Evolutionary conservation across 2,888 invertebrate species (phyloP), one percentile per base, ranked within the genome.

Genomic region (Punctoribates punctum): DNA sequence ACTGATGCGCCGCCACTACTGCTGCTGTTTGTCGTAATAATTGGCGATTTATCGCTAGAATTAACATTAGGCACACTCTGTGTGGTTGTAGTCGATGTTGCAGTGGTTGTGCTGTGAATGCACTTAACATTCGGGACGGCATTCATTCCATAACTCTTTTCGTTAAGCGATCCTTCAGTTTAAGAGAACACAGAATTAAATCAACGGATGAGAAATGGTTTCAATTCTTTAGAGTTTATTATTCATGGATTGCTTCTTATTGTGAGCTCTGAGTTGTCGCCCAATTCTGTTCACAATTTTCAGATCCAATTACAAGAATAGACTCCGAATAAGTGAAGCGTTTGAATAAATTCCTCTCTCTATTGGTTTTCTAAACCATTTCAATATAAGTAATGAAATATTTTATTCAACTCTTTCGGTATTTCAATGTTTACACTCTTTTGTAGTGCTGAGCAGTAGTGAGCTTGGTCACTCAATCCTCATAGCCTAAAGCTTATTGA

Each of bases 101-200:
- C 25, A 25, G 65, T 34, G 65, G 29, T 65, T 65, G 29, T 27
- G 65, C 34, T 65, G 17, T 65, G 25, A 34, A 65, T 65, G 34
- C 34, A 34, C 34, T 65, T 65, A 34, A 65, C 34, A 65, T 65
- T 65, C 6, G 65, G 65, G 65, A 65, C 65, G 65, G 65, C 65
- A 65, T 65, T 65, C 25, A 65, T 65, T 65, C 34, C 29, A 65
- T 15, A 65, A 6, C 13, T 23, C 23, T 23, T 57, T 4, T 57
- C 57, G 17, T 11, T 57, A 9, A 25, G 25, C 5, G 57, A 51
- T 13, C 51, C 51, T 51, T 5, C 4, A 6, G 5, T 8, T 51
- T 17, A 17, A 51, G 42, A 11, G 8, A 42, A 9, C 42, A 42
- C n/a, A n/a, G n/a, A n/a, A n/a, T n/a, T n/a, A n/a, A n/a, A n/a